Conservation (phyloP, 2,888 invertebrate genomes). For the Auanema sp. region DNA sequence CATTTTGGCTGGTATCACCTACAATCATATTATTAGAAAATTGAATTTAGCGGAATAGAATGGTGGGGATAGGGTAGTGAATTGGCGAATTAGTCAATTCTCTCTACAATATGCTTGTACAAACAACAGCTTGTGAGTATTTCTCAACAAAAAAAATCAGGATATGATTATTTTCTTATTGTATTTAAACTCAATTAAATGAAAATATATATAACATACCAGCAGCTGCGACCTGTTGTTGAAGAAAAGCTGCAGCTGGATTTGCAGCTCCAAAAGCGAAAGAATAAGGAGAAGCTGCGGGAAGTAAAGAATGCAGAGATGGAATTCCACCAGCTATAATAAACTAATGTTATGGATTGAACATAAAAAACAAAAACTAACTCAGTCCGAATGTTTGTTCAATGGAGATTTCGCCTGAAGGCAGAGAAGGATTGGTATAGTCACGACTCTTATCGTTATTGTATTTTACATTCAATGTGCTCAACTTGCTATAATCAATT, state of each 20-base stretch:
- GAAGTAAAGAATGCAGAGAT: constrained; percentile 35
- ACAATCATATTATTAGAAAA: background rate
- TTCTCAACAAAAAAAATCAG: background rate
- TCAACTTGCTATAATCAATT: constrained; percentile 83
- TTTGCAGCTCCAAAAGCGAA: constrained; percentile 41
- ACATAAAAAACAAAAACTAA: constrained; percentile 10
- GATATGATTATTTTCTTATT: background rate
- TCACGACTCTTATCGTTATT: constrained; percentile 99
- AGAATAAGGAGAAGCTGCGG: constrained; percentile 36
- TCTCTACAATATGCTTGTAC: background rate
- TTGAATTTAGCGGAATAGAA: constrained; percentile 1
- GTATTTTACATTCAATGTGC: constrained; percentile 95
- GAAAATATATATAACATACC: background rate
- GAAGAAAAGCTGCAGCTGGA: constrained; percentile 33
- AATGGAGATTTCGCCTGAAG: constrained; percentile 78
- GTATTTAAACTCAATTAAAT: background rate
- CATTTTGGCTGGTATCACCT: constrained; percentile 1
- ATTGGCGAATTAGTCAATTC: background rate
- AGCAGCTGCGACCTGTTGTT: constrained; percentile 24
- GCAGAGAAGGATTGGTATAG: constrained; percentile 96
- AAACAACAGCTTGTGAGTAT: background rate
- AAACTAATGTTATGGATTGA: background rate
- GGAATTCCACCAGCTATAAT: constrained; percentile 15
- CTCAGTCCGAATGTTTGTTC: constrained; percentile 59
- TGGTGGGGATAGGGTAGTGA: background rate